Percentiles rank a stretch among this genome's conserved stretches.
phyloP scores from a whole-genome alignment of 2,888 invertebrate species.

The Hololepta plana region DNA sequence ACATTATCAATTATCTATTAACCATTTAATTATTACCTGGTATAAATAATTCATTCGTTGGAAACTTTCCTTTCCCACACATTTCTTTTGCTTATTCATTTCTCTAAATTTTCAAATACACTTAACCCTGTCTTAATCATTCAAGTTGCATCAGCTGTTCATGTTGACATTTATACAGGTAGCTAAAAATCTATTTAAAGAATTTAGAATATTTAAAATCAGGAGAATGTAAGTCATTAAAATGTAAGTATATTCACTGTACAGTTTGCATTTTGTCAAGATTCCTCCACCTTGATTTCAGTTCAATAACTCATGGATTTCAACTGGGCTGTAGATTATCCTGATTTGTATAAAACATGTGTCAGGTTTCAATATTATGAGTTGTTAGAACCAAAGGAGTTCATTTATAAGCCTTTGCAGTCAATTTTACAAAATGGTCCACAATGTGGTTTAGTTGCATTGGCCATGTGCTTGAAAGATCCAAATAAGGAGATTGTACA shows the following conservation, averaged over 20 bases:
- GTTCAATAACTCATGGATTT: no score
- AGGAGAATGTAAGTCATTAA: no score
- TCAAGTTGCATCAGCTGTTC: no score
- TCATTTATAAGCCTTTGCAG: conserved; percentile 16
- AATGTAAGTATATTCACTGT: no score
- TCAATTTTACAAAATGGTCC: conserved; percentile 36
- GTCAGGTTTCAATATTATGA: conserved; percentile 34
- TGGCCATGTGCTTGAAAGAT: conserved; percentile 57
- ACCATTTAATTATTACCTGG: not conserved
- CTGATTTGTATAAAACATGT: conserved; percentile 39
- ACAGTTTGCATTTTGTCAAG: no score
- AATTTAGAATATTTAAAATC: no score
- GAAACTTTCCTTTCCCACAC: not conserved
- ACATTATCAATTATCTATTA: not conserved
- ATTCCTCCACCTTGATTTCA: no score
- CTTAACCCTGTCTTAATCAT: no score
- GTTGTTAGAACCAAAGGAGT: conserved; percentile 30
- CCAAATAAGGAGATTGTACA: conserved; percentile 38
- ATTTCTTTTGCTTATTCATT: conserved; percentile 1
- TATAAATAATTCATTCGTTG: conserved; percentile 1
- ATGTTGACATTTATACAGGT: no score
- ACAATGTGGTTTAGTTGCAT: conserved; percentile 77
- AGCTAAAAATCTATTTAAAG: no score
- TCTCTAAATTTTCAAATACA: no score
- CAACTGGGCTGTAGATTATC: conserved; percentile 39